Base-by-base conservation (phyloP, 2,888 invertebrate genomes). In the Plemyria rubiginata region DNA sequence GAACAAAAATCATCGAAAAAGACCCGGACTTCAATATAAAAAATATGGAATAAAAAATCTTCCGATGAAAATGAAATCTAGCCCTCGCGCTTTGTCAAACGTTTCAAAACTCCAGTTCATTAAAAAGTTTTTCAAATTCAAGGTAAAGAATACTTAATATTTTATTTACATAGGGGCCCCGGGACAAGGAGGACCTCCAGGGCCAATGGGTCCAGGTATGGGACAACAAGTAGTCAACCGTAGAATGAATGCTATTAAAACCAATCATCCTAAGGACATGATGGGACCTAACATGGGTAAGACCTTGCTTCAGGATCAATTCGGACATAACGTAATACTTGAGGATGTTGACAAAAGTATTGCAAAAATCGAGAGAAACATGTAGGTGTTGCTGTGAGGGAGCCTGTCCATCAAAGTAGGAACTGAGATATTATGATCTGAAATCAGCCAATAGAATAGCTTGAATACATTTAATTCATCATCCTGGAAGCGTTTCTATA, bases 161-260 rank as follows among this genome's bases (percentile, higher is more conserved):
- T 16, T 36, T 50, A 5, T 41, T 12, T 54, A 22, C 49, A 29
- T 32, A 81, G 81, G 81, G 71, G 69, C 78, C 36, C 78, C 80
- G 74, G 90, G 88, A 65, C 85, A 80, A 1, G 85, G 89, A 22
- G 93, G 92, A 55, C 86, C 82, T 56, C 88, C 90, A 29, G 87
- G 94, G 69, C 93, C 93, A 36, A 75, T 93, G 67, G 87, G 91
- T 43, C 91, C 90, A 56, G 93, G 92, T 9, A 90, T 91, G 85
- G 93, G 93, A 16, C 90, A 93, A 70, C 92, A 94, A 81, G 94
- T 94, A 77, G 94, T 94, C 75, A 96, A 95, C 82, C 93, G 96
- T 76, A 93, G 97, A 76, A 96, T 97, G 96, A 97, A 97, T 87
- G 97, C 97, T 78, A 96, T 97, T 84, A 97, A 97, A 93, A 95